A percentile compares a stretch with the other conserved stretches of the same genome.
These are phyloP conservation scores for Podarcis raffonei DNA, from an alignment of 2,113 vertebrate species.

Conservation along the genomic window DNA sequence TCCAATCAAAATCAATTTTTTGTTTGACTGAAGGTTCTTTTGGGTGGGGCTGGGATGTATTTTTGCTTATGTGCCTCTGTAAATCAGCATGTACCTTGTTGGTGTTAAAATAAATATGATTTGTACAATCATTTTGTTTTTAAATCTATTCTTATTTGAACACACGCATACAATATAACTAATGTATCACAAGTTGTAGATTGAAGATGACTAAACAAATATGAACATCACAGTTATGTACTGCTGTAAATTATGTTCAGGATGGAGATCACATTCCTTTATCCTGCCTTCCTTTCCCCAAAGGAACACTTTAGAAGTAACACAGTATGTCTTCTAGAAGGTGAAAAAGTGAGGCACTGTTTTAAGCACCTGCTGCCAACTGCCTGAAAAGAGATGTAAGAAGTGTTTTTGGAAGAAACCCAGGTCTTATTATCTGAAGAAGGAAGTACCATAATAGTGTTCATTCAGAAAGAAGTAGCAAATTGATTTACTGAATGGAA, in stretches of 20 bases:
- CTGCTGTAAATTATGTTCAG: not conserved
- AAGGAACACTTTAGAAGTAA: not conserved
- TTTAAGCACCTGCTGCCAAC: not conserved
- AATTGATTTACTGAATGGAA: conserved; percentile 11
- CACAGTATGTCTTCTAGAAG: not conserved
- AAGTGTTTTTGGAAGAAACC: not conserved
- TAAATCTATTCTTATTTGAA: not conserved
- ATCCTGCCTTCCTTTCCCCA: not conserved
- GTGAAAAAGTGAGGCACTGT: not conserved
- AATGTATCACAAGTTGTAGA: not conserved
- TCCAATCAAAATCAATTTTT: not conserved
- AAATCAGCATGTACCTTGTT: not conserved
- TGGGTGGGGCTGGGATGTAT: not conserved
- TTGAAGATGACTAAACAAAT: conserved; percentile 8
- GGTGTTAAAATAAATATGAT: not conserved
- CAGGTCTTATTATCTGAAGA: not conserved
- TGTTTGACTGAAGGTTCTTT: not conserved
- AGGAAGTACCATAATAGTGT: not conserved
- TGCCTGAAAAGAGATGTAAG: conserved; percentile 14
- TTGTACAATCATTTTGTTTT: not conserved
- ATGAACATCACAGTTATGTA: not conserved
- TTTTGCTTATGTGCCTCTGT: not conserved
- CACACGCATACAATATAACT: not conserved
- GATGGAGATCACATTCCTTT: not conserved
- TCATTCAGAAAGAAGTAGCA: conserved; percentile 26